Evolutionary conservation across 2,113 vertebrate genomes (phyloP), one percentile per base, ranked within the genome.

Genomic region (Gorsachius goisagi): DNA sequence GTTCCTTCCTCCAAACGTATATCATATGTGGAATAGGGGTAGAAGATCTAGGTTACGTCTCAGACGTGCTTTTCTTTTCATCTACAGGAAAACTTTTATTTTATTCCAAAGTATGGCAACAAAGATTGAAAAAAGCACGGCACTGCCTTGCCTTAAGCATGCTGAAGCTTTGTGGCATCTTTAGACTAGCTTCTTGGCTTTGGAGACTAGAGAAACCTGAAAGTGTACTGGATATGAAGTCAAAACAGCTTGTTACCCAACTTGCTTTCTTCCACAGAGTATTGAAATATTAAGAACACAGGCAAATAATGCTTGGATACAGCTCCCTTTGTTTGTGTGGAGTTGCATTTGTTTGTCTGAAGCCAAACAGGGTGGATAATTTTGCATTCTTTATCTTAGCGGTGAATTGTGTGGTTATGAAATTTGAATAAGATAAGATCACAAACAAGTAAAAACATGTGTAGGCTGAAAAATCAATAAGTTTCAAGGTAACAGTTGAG

Each of bases 131-230:
- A 82, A 79, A 47, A 68, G 11, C 52, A 69, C 0, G 0, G 59
- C 19, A 41, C 20, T 62, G 69, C 74, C 67, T 95, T 88, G 81
- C 72, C 91, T 76, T 83, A 85, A 95, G 62, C 85, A 47, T 45
- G 58, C 67, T 53, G 27, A 90, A 93, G 45, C 14, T 95, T 91
- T 93, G 81, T 89, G 81, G 91, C 74, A 89, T 76, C 85, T 94
- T 94, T 73, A 85, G 35, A 35, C 78, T 63, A 50, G 49, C 83
- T 94, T 97, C 75, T 94, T 94, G 94, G 88, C 95, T 94, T 88
- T 90, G 47, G 45, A 96, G 90, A 97, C 93, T 77, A 88, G 95
- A 93, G 93, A 96, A 96, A 97, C 94, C 89, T 96, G 95, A 96
- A 95, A 95, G 74, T 79, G 49, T 73, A 89, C 81, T 79, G 53